A percentile compares a stretch with the other conserved stretches of the same genome.
Evolutionary conservation across 2,888 invertebrate genomes (phyloP).

Genomic region (Arge pagana): DNA sequence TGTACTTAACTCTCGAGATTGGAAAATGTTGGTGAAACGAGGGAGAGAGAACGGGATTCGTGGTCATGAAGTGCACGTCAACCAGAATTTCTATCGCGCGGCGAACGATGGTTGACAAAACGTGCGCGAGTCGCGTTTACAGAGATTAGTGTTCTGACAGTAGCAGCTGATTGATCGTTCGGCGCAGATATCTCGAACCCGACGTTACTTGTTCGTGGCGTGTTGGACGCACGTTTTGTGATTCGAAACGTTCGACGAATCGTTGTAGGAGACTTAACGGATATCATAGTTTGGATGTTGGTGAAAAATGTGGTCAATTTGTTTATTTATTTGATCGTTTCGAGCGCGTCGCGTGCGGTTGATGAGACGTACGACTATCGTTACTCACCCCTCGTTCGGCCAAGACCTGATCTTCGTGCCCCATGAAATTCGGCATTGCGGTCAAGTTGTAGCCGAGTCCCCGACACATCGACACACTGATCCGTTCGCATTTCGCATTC

Average conservation of each 20-base stretch:
- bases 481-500: constrained; percentile 73
- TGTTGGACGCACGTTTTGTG: too few species aligned
- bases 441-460: constrained; percentile 87
- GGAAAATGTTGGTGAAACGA: too few species aligned
- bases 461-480: constrained; percentile 78
- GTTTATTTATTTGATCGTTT: background rate
- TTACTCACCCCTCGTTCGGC: constrained; percentile 76
- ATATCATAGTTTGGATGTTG: too few species aligned
- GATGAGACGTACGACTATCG: background rate
- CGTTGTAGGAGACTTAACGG: too few species aligned
- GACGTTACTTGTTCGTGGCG: too few species aligned
- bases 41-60: too few species aligned
- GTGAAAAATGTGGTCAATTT: too few species aligned
- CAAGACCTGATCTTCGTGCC: constrained; percentile 79
- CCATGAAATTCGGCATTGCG: constrained; percentile 84
- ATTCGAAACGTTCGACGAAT: too few species aligned
- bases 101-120: constrained; percentile 13
- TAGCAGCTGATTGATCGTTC: constrained; percentile 25
- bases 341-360: too few species aligned
- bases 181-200: constrained; percentile 17
- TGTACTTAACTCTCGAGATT: too few species aligned
- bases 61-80: too few species aligned
- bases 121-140: constrained; percentile 20
- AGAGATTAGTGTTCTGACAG: constrained; percentile 24
- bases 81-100: constrained; percentile 2